phyloP scores from a whole-genome alignment of 2,888 invertebrate genomes.

The Sminthurinus aureus region DNA sequence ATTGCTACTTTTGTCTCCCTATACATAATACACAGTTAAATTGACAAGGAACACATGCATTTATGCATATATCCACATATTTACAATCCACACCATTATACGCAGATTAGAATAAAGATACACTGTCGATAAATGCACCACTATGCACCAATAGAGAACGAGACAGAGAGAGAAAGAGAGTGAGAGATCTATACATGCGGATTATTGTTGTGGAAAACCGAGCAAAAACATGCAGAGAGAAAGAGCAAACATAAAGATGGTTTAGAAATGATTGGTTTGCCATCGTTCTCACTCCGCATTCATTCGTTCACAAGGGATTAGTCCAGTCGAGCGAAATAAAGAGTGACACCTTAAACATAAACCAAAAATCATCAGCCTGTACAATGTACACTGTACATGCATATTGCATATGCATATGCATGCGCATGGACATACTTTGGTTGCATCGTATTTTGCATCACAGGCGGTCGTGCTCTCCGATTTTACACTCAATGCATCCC shows the following conservation, averaged over 20 bases:
- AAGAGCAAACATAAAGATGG: not conserved
- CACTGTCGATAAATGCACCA: not conserved
- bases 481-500: slow-evolving; percentile 43
- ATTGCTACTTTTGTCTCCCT: not conserved
- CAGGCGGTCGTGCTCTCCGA: slow-evolving; percentile 47
- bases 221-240: not conserved
- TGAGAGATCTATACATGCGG: not conserved
- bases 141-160: not conserved
- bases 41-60: not conserved
- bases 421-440: too few relatives aligned
- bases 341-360: slow-evolving; percentile 47
- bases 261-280: slow-evolving; percentile 31
- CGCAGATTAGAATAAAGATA: not conserved
- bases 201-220: not conserved
- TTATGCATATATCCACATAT: slow-evolving; percentile 2
- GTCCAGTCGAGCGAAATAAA: slow-evolving; percentile 50
- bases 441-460: slow-evolving; percentile 38
- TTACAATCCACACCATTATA: not conserved
- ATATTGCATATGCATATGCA: too few relatives aligned
- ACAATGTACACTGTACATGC: too few relatives aligned
- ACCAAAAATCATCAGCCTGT: slow-evolving; percentile 31
- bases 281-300: slow-evolving; percentile 6
- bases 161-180: too few relatives aligned
- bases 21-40: not conserved
- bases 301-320: slow-evolving; percentile 48